Evolutionary conservation across 2,888 invertebrate genomes (phyloP), one percentile per base, ranked within the genome.

Genomic region (Himalopsyche japonica): DNA sequence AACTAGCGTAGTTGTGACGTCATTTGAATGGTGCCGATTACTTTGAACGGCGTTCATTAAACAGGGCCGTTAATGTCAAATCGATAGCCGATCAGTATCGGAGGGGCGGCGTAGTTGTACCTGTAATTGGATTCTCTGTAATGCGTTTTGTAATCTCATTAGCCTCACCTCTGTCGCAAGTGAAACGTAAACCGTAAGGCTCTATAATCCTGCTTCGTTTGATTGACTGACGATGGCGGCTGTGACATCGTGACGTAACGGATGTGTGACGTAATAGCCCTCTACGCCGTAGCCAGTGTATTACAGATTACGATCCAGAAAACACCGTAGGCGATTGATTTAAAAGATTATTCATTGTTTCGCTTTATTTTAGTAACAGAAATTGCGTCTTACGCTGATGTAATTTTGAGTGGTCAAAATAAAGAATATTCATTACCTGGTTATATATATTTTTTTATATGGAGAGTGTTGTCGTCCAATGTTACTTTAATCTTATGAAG

Each of bases 121-220:
- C 37, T 79, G 64, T 85, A 83, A 85, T 85, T 85, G 81, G 85
- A 83, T 83, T 85, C 83, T 78, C 48, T 83, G 64, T 83, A 82
- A 85, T 82, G 76, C 81, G 79, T 78, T 48, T 30, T 80, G 76
- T 83, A 83, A 85, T 85, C 83, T 81, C 81, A 79, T 83, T 83
- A 85, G 80, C 57, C 43, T 81, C 79, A 85, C 81, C 85, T 70
- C 79, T 32, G 79, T 47, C 79, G 79, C 48, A 37, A 79, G 43
- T 83, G 79, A 79, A 77, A 83, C 79, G 32, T 83, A 79, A 83
- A 77, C 82, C 49, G 57, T 64, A 77, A 64, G 49, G 48, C 57
- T 32, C 80, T 47, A 57, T 84, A 84, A 81, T 84, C 84, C 70
- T 64, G 15, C 57, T 37, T 30, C 37, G 49, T 83, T 76, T 80